Evolutionary conservation across 2,888 invertebrate genomes (phyloP).

Genomic region (Entomobrya multifasciata): DNA sequence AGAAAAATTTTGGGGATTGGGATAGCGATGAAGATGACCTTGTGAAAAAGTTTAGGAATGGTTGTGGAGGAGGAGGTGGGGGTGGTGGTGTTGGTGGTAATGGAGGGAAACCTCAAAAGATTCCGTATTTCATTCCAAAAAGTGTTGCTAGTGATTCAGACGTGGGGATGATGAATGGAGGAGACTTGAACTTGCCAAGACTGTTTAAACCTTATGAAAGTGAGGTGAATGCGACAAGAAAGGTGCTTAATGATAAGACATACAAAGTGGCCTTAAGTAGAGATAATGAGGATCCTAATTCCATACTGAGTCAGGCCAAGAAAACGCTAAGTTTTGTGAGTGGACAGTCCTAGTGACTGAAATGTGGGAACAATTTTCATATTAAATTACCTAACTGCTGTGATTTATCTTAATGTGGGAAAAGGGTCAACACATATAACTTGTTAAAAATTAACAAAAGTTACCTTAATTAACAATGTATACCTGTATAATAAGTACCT

Average conservation of each 20-base stretch:
- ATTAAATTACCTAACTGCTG: background rate
- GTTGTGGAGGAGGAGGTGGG: too few relatives aligned
- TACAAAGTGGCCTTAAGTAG: constrained; percentile 72
- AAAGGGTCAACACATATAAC: too few relatives aligned
- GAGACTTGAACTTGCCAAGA: constrained; percentile 72
- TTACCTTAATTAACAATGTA: too few relatives aligned
- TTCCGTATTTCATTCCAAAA: constrained; percentile 55
- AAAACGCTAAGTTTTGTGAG: constrained; percentile 74
- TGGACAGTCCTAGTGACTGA: constrained; percentile 42
- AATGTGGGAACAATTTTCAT: background rate
- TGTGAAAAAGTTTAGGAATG: constrained; percentile 2
- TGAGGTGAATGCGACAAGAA: constrained; percentile 57
- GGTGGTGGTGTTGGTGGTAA: background rate
- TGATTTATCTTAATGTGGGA: too few relatives aligned
- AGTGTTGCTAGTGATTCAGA: constrained; percentile 36
- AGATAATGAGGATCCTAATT: constrained; percentile 78
- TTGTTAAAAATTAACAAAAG: too few relatives aligned
- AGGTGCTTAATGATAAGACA: constrained; percentile 68
- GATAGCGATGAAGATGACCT: constrained; percentile 58
- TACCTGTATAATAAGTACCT: too few relatives aligned
- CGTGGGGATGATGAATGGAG: constrained; percentile 1
- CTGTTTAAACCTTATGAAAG: constrained; percentile 74
- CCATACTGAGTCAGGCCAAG: constrained; percentile 78
- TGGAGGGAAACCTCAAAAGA: background rate
- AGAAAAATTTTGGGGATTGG: constrained; percentile 77